Evolutionary conservation across 2,797 vertebrate species (phyloP).

Genomic region (Anabacerthia variegaticeps): DNA sequence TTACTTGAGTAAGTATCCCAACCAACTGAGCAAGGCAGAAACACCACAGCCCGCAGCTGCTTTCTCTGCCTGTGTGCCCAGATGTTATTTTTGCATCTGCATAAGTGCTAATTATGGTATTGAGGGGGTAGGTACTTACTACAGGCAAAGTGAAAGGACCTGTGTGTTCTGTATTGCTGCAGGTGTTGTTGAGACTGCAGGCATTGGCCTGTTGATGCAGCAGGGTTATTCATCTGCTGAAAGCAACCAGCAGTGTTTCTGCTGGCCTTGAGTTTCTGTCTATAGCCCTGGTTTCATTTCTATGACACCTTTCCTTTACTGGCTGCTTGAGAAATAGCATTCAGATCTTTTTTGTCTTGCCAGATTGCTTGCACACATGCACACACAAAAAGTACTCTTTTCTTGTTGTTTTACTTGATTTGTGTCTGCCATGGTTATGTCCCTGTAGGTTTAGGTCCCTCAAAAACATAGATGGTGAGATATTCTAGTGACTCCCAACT

Average conservation of each 20-base stretch:
- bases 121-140: neutral
- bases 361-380: neutral
- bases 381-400: rapidly evolving
- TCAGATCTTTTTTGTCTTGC: neutral
- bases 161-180: neutral
- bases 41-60: rapidly evolving
- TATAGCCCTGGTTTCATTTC: neutral
- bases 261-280: neutral
- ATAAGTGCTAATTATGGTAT: neutral
- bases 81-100: neutral
- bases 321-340: neutral
- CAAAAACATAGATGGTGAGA: neutral
- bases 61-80: neutral
- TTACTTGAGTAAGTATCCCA: neutral
- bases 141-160: neutral
- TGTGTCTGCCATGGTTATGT: neutral
- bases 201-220: neutral
- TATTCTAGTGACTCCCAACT: neutral
- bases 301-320: neutral
- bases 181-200: neutral
- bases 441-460: neutral
- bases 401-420: neutral
- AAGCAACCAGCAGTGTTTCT: neutral
- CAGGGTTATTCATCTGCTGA: neutral
- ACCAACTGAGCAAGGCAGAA: neutral